Evolutionary conservation across 2,113 vertebrate species (phyloP).

Genomic region (Paedocypris sp.): DNA sequence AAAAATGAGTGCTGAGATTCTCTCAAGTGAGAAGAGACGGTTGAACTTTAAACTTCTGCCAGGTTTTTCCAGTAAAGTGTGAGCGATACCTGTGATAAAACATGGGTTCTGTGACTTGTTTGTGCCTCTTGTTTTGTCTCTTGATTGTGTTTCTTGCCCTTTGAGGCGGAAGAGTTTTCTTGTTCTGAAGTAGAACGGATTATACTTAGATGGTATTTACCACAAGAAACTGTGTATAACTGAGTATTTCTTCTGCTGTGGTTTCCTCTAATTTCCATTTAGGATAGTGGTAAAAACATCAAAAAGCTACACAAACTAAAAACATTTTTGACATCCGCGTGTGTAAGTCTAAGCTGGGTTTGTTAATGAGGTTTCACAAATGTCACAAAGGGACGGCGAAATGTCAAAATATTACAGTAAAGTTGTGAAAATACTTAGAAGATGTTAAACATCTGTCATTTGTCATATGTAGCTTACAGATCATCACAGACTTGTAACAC

Average conservation of each 20-base stretch:
- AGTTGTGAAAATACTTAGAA: not conserved
- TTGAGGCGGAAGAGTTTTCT: not conserved
- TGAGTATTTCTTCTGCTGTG: too few relatives aligned
- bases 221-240: too few relatives aligned
- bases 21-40: slow-evolving; percentile 11
- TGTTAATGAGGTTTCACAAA: not conserved
- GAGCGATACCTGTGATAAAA: slow-evolving; percentile 7
- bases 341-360: not conserved
- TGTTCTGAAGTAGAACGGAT: too few relatives aligned
- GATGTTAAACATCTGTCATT: not conserved
- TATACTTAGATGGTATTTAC: too few relatives aligned
- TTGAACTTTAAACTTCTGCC: slow-evolving; percentile 20
- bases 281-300: too few relatives aligned
- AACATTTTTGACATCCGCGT: not conserved
- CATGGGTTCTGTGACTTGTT: too few relatives aligned
- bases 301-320: too few relatives aligned
- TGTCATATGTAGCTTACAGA: too few relatives aligned
- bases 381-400: not conserved
- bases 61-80: not conserved
- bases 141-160: not conserved
- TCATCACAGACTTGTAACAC: too few relatives aligned
- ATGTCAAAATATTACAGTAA: not conserved
- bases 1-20: slow-evolving; percentile 20
- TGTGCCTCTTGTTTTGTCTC: too few relatives aligned
- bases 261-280: too few relatives aligned